phyloP scores from a whole-genome alignment of 2,797 vertebrate genomes.

The Lacerta agilis region DNA sequence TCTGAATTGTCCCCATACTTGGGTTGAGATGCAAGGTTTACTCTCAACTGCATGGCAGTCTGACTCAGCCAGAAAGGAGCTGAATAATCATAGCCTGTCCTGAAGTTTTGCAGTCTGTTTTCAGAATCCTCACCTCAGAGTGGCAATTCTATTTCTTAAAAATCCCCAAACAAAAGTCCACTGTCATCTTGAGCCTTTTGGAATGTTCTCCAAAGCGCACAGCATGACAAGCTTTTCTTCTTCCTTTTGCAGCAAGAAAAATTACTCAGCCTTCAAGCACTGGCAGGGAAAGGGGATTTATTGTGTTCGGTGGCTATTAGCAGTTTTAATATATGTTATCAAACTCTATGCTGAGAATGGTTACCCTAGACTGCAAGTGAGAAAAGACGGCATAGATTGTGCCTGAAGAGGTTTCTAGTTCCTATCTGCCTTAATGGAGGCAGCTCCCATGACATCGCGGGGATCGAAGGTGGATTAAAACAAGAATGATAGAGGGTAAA shows the following conservation, averaged over 20 bases:
- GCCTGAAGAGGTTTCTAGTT: not conserved
- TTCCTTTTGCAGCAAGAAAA: not conserved
- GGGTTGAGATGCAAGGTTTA: not conserved
- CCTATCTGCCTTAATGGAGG: too few species aligned
- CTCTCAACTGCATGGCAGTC: not conserved
- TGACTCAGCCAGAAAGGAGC: not conserved
- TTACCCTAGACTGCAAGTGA: not conserved
- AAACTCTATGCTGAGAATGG: not conserved
- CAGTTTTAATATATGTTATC: not conserved
- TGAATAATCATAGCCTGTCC: not conserved
- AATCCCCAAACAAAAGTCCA: constrained; percentile 40
- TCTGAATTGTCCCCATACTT: not conserved
- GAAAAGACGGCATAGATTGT: constrained; percentile 18
- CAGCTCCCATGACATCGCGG: too few species aligned
- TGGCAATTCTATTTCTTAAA: constrained; percentile 26
- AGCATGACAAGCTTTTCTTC: constrained; percentile 5
- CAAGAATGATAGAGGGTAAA: too few species aligned
- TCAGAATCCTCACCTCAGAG: constrained; percentile 32
- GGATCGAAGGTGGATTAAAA: too few species aligned
- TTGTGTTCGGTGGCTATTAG: constrained; percentile 41
- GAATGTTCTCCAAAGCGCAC: constrained; percentile 18
- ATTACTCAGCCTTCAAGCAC: constrained; percentile 17
- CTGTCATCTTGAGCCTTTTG: constrained; percentile 36
- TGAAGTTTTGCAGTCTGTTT: constrained; percentile 37
- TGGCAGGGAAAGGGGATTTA: constrained; percentile 24